These are phyloP conservation scores for Lithosia quadra DNA, from an alignment of 2,888 invertebrate genomes.

Conservation along the genomic window DNA sequence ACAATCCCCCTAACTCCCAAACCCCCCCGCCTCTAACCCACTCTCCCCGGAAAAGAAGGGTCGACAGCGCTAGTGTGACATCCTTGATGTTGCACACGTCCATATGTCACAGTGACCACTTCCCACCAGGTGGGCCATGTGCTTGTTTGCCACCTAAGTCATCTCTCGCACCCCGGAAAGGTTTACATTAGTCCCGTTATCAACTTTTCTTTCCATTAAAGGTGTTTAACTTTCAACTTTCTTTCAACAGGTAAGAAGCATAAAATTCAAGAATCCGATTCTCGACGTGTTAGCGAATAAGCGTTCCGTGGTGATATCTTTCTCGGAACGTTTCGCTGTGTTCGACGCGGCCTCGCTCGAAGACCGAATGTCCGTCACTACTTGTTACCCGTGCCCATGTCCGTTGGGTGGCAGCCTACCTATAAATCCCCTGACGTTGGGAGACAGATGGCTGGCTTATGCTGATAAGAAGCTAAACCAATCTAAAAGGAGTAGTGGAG, in stretches of 20 bases:
- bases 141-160: no score
- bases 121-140: no score
- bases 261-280: slow-evolving; percentile 96
- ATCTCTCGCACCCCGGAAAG: no score
- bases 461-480: slow-evolving; percentile 95
- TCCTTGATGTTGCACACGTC: no score
- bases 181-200: no score
- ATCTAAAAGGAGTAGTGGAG: slow-evolving; percentile 93
- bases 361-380: slow-evolving; percentile 94
- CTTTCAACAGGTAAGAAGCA: slow-evolving; percentile 90
- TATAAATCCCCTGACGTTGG: slow-evolving; percentile 94
- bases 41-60: no score
- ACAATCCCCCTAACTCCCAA: no score
- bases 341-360: slow-evolving; percentile 96
- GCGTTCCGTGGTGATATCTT: slow-evolving; percentile 94
- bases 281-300: slow-evolving; percentile 96
- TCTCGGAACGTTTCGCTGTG: slow-evolving; percentile 95
- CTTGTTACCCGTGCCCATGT: slow-evolving; percentile 95
- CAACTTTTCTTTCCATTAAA: not conserved
- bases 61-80: no score
- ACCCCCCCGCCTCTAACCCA: no score
- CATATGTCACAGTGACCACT: no score
- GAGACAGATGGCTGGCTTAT: slow-evolving; percentile 94
- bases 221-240: no score
- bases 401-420: slow-evolving; percentile 83